These are phyloP conservation scores for Catharus bicknelli DNA, from an alignment of 2,113 vertebrate species.

Conservation along the genomic window DNA sequence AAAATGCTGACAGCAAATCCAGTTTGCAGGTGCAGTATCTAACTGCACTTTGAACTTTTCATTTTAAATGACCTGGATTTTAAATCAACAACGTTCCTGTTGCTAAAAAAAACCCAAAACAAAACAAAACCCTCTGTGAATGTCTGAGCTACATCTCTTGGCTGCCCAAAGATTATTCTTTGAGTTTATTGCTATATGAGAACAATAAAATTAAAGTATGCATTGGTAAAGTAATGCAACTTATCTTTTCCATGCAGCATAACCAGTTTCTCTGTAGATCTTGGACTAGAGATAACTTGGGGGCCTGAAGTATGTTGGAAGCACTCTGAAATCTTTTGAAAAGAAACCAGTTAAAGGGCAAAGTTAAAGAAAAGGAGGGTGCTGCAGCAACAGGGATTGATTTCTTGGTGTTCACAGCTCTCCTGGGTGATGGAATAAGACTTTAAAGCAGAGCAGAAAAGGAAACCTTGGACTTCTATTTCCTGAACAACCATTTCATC, in stretches of 20 bases:
- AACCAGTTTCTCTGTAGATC: not conserved
- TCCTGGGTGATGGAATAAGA: not conserved
- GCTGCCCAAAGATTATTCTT: not conserved
- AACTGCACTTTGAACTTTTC: constrained; percentile 39
- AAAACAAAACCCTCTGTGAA: not conserved
- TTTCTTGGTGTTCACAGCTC: not conserved
- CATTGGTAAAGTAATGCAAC: not conserved
- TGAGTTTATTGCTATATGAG: not conserved
- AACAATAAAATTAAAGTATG: not conserved
- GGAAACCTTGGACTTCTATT: not conserved
- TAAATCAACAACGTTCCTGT: not conserved
- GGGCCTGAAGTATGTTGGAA: not conserved
- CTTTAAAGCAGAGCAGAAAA: not conserved
- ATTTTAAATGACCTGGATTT: not conserved
- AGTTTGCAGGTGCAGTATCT: not conserved
- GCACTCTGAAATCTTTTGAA: not conserved
- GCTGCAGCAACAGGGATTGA: not conserved
- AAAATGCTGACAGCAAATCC: not conserved
- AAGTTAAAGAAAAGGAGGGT: not conserved
- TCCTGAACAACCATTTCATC: not conserved
- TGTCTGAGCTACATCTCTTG: not conserved
- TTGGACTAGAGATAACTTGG: not conserved
- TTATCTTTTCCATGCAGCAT: not conserved
- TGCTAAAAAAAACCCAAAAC: not conserved
- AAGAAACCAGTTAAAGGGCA: not conserved